These are phyloP conservation scores for Panurus biarmicus DNA, from an alignment of 2,113 vertebrate species.

Conservation along the genomic window DNA sequence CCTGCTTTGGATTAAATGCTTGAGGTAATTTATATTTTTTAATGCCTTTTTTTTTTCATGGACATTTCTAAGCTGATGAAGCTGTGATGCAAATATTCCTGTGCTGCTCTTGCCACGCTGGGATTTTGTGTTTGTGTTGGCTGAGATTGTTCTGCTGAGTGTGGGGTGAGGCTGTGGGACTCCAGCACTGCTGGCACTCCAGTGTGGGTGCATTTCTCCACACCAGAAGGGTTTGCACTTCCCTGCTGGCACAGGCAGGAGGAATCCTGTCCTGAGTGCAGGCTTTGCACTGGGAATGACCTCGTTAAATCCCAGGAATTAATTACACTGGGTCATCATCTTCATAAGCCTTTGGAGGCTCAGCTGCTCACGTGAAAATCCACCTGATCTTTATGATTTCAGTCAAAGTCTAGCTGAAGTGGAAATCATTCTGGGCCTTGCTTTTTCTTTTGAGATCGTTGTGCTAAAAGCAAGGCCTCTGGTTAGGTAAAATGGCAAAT, in stretches of 20 bases:
- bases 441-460: neutral
- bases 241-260: neutral
- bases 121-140: neutral
- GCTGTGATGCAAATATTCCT: neutral
- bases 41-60: neutral
- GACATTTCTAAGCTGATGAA: neutral
- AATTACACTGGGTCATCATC: neutral
- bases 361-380: neutral
- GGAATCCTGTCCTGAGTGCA: neutral
- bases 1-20: neutral
- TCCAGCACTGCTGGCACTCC: rapidly evolving
- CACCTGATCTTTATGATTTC: neutral
- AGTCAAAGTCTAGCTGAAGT: neutral
- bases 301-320: neutral
- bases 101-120: neutral
- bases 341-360: neutral
- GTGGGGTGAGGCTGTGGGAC: neutral
- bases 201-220: neutral
- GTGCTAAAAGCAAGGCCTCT: neutral
- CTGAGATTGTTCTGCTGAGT: neutral
- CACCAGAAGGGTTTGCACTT: neutral
- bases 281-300: neutral
- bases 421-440: neutral
- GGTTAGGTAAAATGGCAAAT: neutral
- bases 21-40: neutral